Evolutionary conservation across 2,888 invertebrate genomes (phyloP), one percentile per base, ranked within the genome.

Genomic region (Lacanobia oleracea): DNA sequence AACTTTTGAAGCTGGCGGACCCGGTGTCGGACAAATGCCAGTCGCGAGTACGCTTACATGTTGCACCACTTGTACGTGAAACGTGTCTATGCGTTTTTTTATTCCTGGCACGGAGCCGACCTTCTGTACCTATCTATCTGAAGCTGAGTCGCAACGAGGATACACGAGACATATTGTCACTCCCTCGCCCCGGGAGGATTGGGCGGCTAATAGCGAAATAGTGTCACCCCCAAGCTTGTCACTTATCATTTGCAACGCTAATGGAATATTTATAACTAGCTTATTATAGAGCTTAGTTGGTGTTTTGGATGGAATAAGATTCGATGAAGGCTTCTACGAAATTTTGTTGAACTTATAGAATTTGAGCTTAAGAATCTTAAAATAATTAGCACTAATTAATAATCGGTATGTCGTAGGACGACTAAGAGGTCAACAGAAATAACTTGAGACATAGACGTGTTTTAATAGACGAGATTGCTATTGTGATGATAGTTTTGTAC

Each of bases 151-250:
- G 54, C 67, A 64, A 68, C 72, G 73, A 83, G 83, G 70, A 81
- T 77, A 82, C 80, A 79, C 65, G 77, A 81, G 83, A 86, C 85
- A 81, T 84, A 88, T 88, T 86, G 85, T 86, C 84, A 81, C 85
- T 83, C 84, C 81, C 84, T 72, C 74, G 82, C 87, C 88, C 72
- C 83, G 68, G 75, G 87, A 86, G 86, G 77, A 74, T 81, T 76
- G 80, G 74, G 78, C 69, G 75, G 75, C 87, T 90, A 90, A 90
- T 88, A 88, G 89, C 88, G 83, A 86, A 89, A 86, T 89, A 89
- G 86, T 90, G 90, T 89, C 81, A 83, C 79, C 81, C 80, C 83
- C 74, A 80, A 81, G 86, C 86, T 75, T 88, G 90, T 89, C 89
- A 87, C 87, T 89, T 89, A 83, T 89, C 88, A 88, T 89, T 88